Evolutionary conservation across 2,797 vertebrate genomes (phyloP).

Genomic region (Arremon aurantiirostris): DNA sequence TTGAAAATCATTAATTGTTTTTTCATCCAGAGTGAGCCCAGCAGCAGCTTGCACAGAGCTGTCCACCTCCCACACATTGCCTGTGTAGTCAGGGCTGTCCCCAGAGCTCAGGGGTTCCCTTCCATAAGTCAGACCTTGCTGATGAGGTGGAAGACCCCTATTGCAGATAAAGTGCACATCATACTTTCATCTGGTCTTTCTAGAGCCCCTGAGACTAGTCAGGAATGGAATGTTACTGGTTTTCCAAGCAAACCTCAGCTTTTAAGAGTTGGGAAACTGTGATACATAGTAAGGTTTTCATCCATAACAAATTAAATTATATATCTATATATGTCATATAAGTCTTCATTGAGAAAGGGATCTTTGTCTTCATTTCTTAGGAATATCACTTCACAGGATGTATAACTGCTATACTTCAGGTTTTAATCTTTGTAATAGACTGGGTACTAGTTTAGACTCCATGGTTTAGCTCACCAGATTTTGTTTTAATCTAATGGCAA

Average conservation of each 20-base stretch:
- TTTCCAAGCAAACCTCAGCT: neutral
- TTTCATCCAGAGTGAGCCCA: neutral
- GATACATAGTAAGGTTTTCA: neutral
- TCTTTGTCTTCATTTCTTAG: neutral
- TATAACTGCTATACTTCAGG: neutral
- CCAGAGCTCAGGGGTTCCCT: neutral
- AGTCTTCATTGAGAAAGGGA: neutral
- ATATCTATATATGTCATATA: neutral
- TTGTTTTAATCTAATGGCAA: neutral
- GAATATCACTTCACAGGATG: neutral
- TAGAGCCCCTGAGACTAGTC: neutral
- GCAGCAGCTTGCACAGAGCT: neutral
- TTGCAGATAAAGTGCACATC: neutral
- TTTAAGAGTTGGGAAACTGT: neutral
- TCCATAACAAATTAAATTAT: neutral
- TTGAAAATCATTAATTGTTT: neutral
- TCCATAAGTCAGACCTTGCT: neutral
- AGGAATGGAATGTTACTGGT: neutral
- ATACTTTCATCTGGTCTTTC: neutral
- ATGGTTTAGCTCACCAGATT: neutral
- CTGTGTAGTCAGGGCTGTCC: neutral
- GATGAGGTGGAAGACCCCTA: neutral
- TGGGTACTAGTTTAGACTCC: neutral
- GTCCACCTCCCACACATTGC: fast-evolving
- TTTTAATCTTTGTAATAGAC: neutral